Conservation (phyloP, 2,797 vertebrate species). For the Aphelocoma californica region DNA sequence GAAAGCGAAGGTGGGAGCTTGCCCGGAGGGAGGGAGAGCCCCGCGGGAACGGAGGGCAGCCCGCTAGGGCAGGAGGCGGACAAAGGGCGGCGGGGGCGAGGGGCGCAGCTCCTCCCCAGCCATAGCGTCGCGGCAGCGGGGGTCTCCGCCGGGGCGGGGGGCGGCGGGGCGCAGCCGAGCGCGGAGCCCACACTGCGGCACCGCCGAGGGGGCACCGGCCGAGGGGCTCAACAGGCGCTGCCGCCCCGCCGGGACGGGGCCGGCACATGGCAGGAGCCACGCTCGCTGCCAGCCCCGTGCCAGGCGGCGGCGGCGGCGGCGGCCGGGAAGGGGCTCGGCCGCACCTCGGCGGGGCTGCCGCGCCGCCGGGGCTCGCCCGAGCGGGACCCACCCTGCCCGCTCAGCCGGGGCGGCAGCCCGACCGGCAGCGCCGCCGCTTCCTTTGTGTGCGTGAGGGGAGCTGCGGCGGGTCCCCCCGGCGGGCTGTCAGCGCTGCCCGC, state of each 20-base stretch:
- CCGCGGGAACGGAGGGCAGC: background rate
- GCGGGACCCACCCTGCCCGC: background rate
- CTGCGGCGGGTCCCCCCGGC: conserved; percentile 6
- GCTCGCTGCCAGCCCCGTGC: background rate
- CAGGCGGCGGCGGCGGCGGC: background rate
- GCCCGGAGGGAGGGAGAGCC: background rate
- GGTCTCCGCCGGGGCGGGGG: background rate
- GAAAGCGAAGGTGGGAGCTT: background rate
- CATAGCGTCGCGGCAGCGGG: background rate
- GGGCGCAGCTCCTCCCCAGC: background rate
- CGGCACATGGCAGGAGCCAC: background rate
- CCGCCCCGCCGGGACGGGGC: background rate
- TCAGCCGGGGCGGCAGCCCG: background rate
- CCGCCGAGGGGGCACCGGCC: background rate
- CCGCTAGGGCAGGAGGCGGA: background rate
- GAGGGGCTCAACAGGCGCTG: conserved; percentile 24
- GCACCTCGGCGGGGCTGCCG: background rate
- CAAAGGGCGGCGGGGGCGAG: background rate
- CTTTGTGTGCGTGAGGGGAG: conserved; percentile 73
- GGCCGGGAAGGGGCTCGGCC: background rate
- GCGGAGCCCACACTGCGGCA: background rate
- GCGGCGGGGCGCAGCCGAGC: no score
- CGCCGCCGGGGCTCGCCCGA: background rate
- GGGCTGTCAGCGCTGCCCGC: conserved; percentile 46
- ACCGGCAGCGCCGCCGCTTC: conserved; percentile 56